phyloP scores from a whole-genome alignment of 37 sponge, comb jelly and placozoan species.

The Oscarella lobularis region DNA sequence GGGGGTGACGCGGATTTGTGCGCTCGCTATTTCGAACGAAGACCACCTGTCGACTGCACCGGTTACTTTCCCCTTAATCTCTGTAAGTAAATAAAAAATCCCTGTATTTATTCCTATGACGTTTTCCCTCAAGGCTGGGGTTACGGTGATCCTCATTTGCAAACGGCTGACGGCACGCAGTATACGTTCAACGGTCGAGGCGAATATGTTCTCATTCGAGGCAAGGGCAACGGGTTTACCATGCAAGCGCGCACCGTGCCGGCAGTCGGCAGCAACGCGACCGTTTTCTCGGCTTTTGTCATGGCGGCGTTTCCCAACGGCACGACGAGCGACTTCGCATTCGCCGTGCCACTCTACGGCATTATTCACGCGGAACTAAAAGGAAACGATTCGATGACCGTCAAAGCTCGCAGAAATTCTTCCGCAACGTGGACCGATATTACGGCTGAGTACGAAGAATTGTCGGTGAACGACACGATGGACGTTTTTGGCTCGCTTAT shows the following conservation, averaged over 20 bases:
- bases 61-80: not conserved
- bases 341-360: not conserved
- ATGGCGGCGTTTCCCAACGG: not conserved
- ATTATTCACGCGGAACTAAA: not conserved
- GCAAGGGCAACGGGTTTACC: not conserved
- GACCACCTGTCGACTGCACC: not conserved
- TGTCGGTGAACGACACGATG: conserved; percentile 4
- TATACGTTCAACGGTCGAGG: not conserved
- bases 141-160: not conserved
- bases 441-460: conserved; percentile 8
- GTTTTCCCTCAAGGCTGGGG: not conserved
- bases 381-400: not conserved
- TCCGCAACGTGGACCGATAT: conserved; percentile 6
- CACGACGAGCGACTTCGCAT: not conserved
- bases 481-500: not conserved
- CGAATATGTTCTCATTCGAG: not conserved
- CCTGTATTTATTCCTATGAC: not conserved
- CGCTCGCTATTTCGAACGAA: not conserved
- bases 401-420: not conserved
- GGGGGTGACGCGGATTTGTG: not conserved
- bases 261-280: not conserved
- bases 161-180: not conserved
- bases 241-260: not conserved
- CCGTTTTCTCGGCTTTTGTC: not conserved
- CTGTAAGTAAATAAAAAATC: not conserved